Evolutionary conservation across 2,797 vertebrate species (phyloP).

Genomic region (Aulostomus chinensis): DNA sequence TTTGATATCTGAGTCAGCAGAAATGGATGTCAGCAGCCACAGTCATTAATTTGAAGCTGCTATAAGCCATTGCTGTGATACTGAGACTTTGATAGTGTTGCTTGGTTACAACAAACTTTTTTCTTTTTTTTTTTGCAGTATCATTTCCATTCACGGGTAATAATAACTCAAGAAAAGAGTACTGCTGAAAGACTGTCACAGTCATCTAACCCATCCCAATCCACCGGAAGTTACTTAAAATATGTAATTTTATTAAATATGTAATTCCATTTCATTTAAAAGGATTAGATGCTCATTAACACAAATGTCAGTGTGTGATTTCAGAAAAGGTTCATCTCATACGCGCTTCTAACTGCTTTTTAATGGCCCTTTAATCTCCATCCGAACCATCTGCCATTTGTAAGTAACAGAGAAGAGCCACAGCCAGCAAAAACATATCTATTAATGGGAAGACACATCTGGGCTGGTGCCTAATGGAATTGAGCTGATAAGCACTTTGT

Average conservation of each 20-base stretch:
- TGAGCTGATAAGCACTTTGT: slow-evolving; percentile 54
- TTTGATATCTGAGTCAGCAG: slow-evolving; percentile 38
- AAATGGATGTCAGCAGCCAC: too few relatives aligned
- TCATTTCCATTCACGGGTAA: too few relatives aligned
- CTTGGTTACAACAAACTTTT: too few relatives aligned
- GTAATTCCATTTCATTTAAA: neutral
- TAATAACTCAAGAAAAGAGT: too few relatives aligned
- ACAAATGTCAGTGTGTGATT: slow-evolving; percentile 24
- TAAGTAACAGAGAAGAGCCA: slow-evolving; percentile 58
- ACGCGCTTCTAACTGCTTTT: slow-evolving; percentile 49
- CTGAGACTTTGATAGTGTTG: too few relatives aligned
- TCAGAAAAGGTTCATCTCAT: slow-evolving; percentile 57
- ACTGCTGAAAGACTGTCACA: too few relatives aligned
- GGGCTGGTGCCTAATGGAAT: slow-evolving; percentile 40
- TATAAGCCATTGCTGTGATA: too few relatives aligned
- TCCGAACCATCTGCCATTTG: slow-evolving; percentile 65
- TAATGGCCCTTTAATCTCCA: slow-evolving; percentile 59
- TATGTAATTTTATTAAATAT: slow-evolving; percentile 5
- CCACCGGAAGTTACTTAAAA: slow-evolving; percentile 8
- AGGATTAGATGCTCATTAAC: slow-evolving; percentile 40
- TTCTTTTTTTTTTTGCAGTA: too few relatives aligned
- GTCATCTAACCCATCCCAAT: neutral
- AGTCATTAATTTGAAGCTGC: too few relatives aligned
- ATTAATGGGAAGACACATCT: slow-evolving; percentile 65
- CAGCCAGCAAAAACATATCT: slow-evolving; percentile 47